These are phyloP conservation scores for Musca domestica DNA, from an alignment of 1,140 invertebrate genomes.

Conservation along the genomic window DNA sequence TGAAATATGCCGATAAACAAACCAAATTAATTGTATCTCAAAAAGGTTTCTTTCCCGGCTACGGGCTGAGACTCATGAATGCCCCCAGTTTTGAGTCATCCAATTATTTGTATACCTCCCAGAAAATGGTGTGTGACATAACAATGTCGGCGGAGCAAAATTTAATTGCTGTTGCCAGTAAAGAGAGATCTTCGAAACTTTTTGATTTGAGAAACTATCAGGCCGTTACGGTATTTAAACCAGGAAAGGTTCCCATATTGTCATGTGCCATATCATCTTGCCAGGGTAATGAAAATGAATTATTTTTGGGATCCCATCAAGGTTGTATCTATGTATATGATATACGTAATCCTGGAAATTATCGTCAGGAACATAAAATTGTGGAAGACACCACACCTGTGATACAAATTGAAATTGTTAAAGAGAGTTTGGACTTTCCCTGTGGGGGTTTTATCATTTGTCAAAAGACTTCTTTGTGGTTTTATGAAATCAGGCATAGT, in stretches of 20 bases:
- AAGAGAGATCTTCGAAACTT: constrained; percentile 76
- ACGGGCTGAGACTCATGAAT: constrained; percentile 75
- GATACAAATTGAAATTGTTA: constrained; percentile 51
- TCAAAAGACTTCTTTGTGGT: constrained; percentile 70
- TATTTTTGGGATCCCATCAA: constrained; percentile 47
- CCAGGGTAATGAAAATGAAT: constrained; percentile 68
- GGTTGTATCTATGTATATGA: constrained; percentile 59
- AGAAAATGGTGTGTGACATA: constrained; percentile 72
- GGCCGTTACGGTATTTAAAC: constrained; percentile 54
- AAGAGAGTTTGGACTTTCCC: constrained; percentile 32
- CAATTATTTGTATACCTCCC: constrained; percentile 67
- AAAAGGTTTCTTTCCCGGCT: constrained; percentile 70
- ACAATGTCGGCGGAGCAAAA: constrained; percentile 69
- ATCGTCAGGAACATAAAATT: constrained; percentile 45
- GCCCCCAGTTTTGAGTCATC: constrained; percentile 61
- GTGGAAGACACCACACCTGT: constrained; percentile 47
- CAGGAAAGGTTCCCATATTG: constrained; percentile 67
- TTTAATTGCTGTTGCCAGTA: constrained; percentile 70
- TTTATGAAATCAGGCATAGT: constrained; percentile 59
- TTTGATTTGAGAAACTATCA: constrained; percentile 60
- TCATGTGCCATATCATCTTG: constrained; percentile 75
- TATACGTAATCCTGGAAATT: constrained; percentile 61
- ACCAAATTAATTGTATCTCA: constrained; percentile 66
- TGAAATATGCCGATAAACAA: constrained; percentile 63
- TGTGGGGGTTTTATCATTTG: constrained; percentile 72